Evolutionary conservation across 1,140 invertebrate species (phyloP), one percentile per base, ranked within the genome.

Genomic region (Metaphire vulgaris): DNA sequence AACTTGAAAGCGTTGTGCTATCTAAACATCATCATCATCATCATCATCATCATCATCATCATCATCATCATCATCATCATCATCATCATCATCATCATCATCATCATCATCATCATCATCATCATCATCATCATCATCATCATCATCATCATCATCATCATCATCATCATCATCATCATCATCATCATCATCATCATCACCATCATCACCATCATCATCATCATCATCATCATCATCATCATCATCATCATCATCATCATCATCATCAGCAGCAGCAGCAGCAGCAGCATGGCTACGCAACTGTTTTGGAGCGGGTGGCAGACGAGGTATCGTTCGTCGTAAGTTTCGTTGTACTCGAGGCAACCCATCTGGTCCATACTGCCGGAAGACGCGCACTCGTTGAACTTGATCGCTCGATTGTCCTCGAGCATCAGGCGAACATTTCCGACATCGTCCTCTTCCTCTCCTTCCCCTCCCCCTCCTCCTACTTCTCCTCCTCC

Each of bases 61-160:
- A 56, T 56, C 41, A 56, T 56, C 41, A 56, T 56, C 41, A 56
- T 56, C 41, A 56, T 56, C 41, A 56, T 56, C 41, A 56, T 56
- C 41, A 56, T 56, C 41, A 56, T 56, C 41, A 56, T 56, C 41
- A 56, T 56, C 41, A 56, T 56, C 41, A 56, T 56, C 41, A 56
- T 56, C 41, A 56, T 56, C 41, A 56, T 56, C 41, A 56, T 56
- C 41, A 56, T 56, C 41, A 56, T 56, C 41, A 56, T 56, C 41
- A 56, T 56, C 41, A 56, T 56, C 41, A 56, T 56, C 41, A 56
- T 56, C 41, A 56, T 56, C 41, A 56, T 56, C 41, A 56, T 56
- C 41, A 56, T 56, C 41, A 56, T 56, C 41, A 56, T 56, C 41
- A 56, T 56, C 41, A 56, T 56, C 41, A 56, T 56, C 41, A 56